A percentile compares a stretch with the other conserved stretches of the same genome.
Evolutionary conservation across 2,113 vertebrate genomes (phyloP).

Genomic region (Eleginops maclovinus): DNA sequence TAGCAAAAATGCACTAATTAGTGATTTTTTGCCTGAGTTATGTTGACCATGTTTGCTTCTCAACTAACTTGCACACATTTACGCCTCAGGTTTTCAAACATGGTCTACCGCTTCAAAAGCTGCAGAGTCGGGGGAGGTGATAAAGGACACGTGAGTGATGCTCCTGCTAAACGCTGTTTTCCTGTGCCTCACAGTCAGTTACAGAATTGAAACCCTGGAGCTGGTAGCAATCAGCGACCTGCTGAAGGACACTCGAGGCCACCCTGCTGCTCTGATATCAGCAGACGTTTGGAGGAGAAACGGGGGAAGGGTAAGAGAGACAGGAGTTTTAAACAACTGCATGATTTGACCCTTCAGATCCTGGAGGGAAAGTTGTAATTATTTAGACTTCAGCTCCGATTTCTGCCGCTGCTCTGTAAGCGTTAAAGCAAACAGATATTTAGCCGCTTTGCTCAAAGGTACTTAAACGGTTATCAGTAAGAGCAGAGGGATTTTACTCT

Average conservation of each 20-base stretch:
- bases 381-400: neutral
- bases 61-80: too few species aligned
- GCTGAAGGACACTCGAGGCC: neutral
- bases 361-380: neutral
- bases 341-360: neutral
- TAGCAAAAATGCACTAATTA: neutral
- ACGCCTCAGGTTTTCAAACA: too few species aligned
- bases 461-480: neutral
- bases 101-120: neutral
- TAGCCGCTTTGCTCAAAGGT: neutral
- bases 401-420: neutral
- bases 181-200: neutral
- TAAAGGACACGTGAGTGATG: neutral
- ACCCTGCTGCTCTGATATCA: slow-evolving; percentile 8
- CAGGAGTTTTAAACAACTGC: neutral
- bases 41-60: too few species aligned
- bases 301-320: too few species aligned
- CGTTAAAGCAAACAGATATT: slow-evolving; percentile 1
- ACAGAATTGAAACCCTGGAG: neutral
- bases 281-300: neutral
- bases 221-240: neutral
- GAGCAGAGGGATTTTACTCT: neutral
- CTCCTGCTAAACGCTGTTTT: neutral
- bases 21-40: neutral
- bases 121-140: neutral